Conservation (phyloP, 2,888 invertebrate species). For the Dyspetes luteomarginatus region DNA sequence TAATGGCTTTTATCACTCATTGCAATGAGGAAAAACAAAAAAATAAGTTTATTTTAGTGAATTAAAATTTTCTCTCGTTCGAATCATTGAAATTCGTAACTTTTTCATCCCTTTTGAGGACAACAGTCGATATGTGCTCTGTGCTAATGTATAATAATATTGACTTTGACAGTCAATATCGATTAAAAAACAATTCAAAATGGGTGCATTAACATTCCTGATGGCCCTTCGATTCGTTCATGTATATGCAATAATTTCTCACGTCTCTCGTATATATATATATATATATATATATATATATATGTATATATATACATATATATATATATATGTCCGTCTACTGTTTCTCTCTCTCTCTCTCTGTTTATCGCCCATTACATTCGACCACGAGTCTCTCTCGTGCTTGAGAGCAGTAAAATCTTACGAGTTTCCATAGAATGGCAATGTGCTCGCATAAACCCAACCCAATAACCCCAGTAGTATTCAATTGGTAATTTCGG, state of each 20-base stretch:
- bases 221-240: constrained; percentile 10
- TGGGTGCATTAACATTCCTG: constrained; percentile 13
- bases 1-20: neutral
- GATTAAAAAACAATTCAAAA: constrained; percentile 41
- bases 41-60: neutral
- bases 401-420: constrained; percentile 65
- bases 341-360: constrained; percentile 15
- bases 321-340: neutral
- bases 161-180: constrained; percentile 34
- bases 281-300: constrained; percentile 3
- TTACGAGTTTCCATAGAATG: constrained; percentile 61
- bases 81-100: neutral
- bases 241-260: constrained; percentile 29
- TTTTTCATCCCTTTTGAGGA: neutral
- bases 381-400: constrained; percentile 46
- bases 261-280: neutral
- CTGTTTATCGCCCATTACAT: constrained; percentile 63
- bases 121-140: neutral
- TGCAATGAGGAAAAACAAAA: neutral
- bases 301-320: neutral
- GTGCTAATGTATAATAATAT: neutral
- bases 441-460: constrained; percentile 31
- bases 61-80: too few relatives aligned
- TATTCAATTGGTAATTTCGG: constrained; percentile 68
- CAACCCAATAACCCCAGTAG: constrained; percentile 43